phyloP scores from a whole-genome alignment of 2,888 invertebrate species.

The Platycnemis pennipes region DNA sequence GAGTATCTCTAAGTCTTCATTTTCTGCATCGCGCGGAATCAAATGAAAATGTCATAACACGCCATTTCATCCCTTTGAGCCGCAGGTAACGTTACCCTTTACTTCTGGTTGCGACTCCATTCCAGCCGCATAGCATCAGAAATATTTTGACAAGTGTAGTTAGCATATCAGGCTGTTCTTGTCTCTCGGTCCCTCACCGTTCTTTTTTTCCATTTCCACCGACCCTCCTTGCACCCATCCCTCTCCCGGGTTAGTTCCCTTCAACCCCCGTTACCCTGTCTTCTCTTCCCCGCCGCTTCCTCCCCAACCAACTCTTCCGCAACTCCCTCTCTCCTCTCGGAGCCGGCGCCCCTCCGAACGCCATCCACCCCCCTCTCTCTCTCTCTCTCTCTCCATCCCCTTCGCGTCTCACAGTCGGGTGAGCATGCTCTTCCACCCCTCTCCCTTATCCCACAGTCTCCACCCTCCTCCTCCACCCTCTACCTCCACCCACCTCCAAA shows the following conservation, averaged over 20 bases:
- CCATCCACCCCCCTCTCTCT: background rate
- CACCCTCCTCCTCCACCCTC: background rate
- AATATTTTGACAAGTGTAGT: slow-evolving; percentile 34
- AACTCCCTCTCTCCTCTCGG: background rate
- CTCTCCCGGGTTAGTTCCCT: background rate
- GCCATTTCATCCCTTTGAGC: background rate
- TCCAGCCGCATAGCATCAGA: background rate
- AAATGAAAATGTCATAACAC: background rate
- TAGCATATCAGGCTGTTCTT: background rate
- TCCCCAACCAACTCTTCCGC: background rate
- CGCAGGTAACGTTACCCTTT: background rate
- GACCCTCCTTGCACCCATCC: background rate
- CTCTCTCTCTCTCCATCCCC: background rate
- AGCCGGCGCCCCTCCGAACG: background rate
- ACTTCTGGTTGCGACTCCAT: background rate
- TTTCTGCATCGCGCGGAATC: background rate
- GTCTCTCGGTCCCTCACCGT: background rate
- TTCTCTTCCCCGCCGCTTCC: background rate
- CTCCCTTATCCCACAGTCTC: background rate
- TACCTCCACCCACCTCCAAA: background rate
- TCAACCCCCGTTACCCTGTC: background rate
- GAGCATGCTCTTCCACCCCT: background rate
- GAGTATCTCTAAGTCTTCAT: background rate
- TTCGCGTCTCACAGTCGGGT: slow-evolving; percentile 22
- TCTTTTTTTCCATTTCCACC: background rate